Evolutionary conservation across 2,797 vertebrate species (phyloP).

Genomic region (Bovichtus variegatus): DNA sequence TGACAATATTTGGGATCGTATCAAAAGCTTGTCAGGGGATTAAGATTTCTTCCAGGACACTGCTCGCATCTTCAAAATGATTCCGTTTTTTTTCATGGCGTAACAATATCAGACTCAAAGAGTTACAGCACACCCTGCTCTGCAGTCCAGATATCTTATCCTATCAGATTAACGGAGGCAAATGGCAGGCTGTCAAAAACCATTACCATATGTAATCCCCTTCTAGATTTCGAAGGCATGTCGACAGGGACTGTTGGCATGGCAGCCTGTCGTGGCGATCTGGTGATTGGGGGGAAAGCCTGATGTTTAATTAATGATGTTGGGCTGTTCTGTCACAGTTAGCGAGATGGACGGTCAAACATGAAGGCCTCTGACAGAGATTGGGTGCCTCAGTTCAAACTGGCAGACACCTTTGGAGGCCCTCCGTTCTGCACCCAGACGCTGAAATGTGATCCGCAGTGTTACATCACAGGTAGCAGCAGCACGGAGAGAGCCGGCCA

Average conservation of each 20-base stretch:
- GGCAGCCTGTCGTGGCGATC: slow-evolving; percentile 70
- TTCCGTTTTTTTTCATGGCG: slow-evolving; percentile 53
- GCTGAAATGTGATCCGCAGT: slow-evolving; percentile 82
- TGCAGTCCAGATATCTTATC: slow-evolving; percentile 77
- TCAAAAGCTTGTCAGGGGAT: slow-evolving; percentile 77
- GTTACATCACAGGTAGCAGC: slow-evolving; percentile 49
- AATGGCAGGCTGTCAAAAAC: slow-evolving; percentile 82
- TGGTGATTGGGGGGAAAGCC: slow-evolving; percentile 70
- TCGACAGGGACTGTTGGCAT: slow-evolving; percentile 75
- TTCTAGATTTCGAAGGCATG: slow-evolving; percentile 75
- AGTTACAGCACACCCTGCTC: slow-evolving; percentile 70
- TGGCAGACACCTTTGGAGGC: slow-evolving; percentile 83
- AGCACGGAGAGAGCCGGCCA: slow-evolving; percentile 32
- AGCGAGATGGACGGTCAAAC: slow-evolving; percentile 91
- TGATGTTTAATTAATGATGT: slow-evolving; percentile 96
- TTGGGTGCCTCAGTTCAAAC: slow-evolving; percentile 80
- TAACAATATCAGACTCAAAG: slow-evolving; percentile 76
- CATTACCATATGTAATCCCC: slow-evolving; percentile 81
- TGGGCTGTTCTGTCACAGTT: slow-evolving; percentile 93
- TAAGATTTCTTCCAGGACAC: slow-evolving; percentile 77
- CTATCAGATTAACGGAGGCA: slow-evolving; percentile 82
- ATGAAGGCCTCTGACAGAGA: slow-evolving; percentile 89
- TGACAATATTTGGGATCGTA: slow-evolving; percentile 69
- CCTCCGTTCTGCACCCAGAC: slow-evolving; percentile 78
- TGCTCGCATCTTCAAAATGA: slow-evolving; percentile 71